Evolutionary conservation across 2,888 invertebrate species (phyloP), one percentile per base, ranked within the genome.

Genomic region (Reticulitermes lucifugus): DNA sequence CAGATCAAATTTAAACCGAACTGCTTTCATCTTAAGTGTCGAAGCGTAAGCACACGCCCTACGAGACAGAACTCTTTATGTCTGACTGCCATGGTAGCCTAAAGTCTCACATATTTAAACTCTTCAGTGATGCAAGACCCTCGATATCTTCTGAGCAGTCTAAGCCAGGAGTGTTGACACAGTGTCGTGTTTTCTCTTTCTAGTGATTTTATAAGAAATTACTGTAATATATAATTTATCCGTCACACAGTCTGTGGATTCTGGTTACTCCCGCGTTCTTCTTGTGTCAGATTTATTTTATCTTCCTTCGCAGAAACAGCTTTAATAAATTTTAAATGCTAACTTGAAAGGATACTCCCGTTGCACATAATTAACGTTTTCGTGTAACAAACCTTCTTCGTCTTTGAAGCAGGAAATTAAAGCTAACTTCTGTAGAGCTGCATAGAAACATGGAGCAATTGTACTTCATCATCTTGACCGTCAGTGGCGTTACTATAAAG

Each of bases 271-370:
- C 46, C 22, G 46, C 22, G n/a, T 14, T 73, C 73, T 35, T 29
- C 25, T 73, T 73, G 41, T 41, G 51, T 77, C 77, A 77, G 46
- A 77, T 77, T 77, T 77, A 77, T 77, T 77, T 77, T 77, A 77
- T 77, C 77, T 77, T 46, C 77, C 77, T 46, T n/a, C 77, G 51
- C 21, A 41, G 77, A 77, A 77, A 77, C 46, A 46, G 43, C 77
- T 46, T 77, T 77, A 77, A 77, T 77, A 77, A 77, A 77, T 77
- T 77, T 77, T 77, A 77, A 77, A 77, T 77, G 77, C 77, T 77
- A 77, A 77, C 77, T 77, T 77, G 77, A 77, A 77, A 77, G 77
- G 29, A 46, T 51, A 46, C 9, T 51, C 51, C n/a, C 43, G 77
- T 46, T 46, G 77, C 43, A 77, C 77, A 77, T 77, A 77, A 77